A percentile compares a stretch with the other conserved stretches of the same genome.
These are phyloP conservation scores for Liodrosophila aerea DNA, from an alignment of 2,888 invertebrate species.

Conservation along the genomic window DNA sequence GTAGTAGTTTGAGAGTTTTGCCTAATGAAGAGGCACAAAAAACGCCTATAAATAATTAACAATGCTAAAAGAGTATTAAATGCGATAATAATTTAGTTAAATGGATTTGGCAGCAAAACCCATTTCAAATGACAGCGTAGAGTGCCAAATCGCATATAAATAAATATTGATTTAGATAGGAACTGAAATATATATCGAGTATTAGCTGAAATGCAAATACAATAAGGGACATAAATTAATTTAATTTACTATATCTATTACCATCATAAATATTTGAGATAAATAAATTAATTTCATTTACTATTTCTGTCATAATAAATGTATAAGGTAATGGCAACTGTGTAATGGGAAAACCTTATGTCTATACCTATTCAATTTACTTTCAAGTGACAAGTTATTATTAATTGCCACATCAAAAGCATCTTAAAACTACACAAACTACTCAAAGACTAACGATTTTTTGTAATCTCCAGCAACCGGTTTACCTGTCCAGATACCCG, in stretches of 20 bases:
- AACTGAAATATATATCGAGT: no score
- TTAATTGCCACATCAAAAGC: constrained; percentile 13
- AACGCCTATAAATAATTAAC: constrained; percentile 24
- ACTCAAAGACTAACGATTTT: background rate
- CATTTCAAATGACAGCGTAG: no score
- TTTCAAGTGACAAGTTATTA: constrained; percentile 18
- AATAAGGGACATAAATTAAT: no score
- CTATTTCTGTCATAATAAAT: no score
- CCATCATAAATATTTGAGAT: no score
- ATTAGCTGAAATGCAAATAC: no score
- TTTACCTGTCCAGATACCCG: background rate
- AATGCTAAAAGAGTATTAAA: constrained; percentile 1
- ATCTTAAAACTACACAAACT: background rate
- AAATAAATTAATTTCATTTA: no score
- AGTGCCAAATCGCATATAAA: background rate
- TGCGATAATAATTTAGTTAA: constrained; percentile 14
- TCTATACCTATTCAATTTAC: constrained; percentile 3
- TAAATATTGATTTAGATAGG: background rate
- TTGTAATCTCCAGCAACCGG: background rate
- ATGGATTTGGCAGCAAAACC: constrained; percentile 12
- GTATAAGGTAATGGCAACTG: no score
- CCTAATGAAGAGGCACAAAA: constrained; percentile 21
- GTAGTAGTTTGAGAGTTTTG: constrained; percentile 3
- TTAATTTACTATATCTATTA: no score
- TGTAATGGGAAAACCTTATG: no score